Evolutionary conservation across 2,888 invertebrate species (phyloP).

Genomic region (Seira ritae): DNA sequence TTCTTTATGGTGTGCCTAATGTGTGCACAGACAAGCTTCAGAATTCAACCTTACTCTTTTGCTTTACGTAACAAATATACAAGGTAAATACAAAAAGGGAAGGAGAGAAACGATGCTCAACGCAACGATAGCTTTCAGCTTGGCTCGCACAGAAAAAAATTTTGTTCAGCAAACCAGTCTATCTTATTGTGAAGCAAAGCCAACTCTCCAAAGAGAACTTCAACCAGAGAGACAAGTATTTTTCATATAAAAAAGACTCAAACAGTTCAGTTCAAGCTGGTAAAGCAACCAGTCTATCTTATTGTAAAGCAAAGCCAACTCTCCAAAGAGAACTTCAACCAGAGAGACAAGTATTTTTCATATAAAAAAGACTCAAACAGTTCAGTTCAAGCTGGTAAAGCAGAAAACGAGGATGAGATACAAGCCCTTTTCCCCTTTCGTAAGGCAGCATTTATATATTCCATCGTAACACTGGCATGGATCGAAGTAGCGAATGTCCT

Average conservation of each 20-base stretch:
- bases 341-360: background rate
- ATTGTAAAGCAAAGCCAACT: constrained; percentile 26
- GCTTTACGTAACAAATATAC: constrained; percentile 33
- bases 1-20: constrained; percentile 6
- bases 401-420: background rate
- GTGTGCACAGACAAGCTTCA: constrained; percentile 1
- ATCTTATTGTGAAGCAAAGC: background rate
- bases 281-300: background rate
- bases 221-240: background rate
- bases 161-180: constrained; percentile 26
- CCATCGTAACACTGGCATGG: constrained; percentile 51
- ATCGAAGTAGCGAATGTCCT: constrained; percentile 66
- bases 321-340: constrained; percentile 56
- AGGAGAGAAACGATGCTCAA: constrained; percentile 53
- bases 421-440: constrained; percentile 36
- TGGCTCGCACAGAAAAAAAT: constrained; percentile 31
- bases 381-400: constrained; percentile 1
- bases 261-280: constrained; percentile 34
- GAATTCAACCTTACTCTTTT: background rate
- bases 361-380: constrained; percentile 28
- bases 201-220: constrained; percentile 61
- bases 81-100: constrained; percentile 14
- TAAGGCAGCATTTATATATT: background rate
- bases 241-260: constrained; percentile 23
- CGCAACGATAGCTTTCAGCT: constrained; percentile 58